Conservation (phyloP, 2,888 invertebrate species). For the Orchesella flavescens region DNA sequence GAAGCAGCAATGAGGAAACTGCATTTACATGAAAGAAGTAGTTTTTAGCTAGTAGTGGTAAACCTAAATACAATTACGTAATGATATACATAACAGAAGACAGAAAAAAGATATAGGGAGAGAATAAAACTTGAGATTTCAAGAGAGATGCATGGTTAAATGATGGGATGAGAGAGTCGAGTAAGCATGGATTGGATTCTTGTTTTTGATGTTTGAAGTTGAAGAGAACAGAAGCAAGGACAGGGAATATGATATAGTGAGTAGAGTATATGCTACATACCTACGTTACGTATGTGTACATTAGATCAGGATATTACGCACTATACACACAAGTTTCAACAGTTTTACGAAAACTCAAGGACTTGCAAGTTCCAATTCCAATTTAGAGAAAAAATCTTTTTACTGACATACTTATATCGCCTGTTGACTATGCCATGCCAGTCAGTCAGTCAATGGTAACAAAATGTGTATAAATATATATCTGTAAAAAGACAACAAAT, state of each 20-base stretch:
- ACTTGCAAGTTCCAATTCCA: slow-evolving; percentile 23
- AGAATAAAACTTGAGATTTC: neutral
- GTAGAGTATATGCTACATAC: neutral
- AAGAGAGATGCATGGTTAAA: slow-evolving; percentile 8
- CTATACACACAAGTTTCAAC: neutral
- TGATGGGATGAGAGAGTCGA: neutral
- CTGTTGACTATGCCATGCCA: neutral
- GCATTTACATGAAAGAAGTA: neutral
- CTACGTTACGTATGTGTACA: neutral
- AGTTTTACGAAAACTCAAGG: slow-evolving; percentile 18
- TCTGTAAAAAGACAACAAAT: slow-evolving; percentile 2
- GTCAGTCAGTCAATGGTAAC: neutral
- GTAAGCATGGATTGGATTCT: neutral
- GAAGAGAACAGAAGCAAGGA: slow-evolving; percentile 10
- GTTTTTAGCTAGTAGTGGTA: slow-evolving; percentile 2
- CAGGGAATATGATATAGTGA: neutral
- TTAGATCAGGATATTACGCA: neutral
- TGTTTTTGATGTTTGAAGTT: neutral
- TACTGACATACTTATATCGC: slow-evolving; percentile 6
- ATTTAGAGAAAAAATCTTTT: slow-evolving; percentile 18
- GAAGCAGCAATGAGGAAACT: neutral
- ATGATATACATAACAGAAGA: slow-evolving; percentile 1
- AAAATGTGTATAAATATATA: neutral
- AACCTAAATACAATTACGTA: slow-evolving; percentile 18
- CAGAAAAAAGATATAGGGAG: neutral